Evolutionary conservation across 2,888 invertebrate species (phyloP), one percentile per base, ranked within the genome.

Genomic region (Pseudococcus longispinus): DNA sequence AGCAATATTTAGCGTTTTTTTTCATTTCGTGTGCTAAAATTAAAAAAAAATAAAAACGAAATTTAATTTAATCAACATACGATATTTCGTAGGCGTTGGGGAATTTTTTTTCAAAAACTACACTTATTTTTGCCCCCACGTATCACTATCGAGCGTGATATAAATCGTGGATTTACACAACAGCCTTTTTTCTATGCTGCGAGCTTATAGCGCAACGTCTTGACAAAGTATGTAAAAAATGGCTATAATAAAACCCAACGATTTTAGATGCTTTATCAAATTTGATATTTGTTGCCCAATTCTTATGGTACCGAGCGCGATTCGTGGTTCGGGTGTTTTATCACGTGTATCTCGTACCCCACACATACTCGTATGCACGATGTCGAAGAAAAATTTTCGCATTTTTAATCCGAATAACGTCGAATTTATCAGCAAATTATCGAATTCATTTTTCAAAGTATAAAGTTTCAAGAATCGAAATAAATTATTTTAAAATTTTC

Each of bases 221-320:
- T 70, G 70, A 70, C 70, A 70, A 70, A 70, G 70, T 70, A 70
- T 70, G 70, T 70, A 70, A 70, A 70, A 70, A 70, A 70, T 70
- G 15, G 70, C 15, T 29, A 18, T 70, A 70, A 70, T 70, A 70
- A 70, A 70, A 70, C 70, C 29, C 29, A 20, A 70, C 70, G 29
- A 70, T 70, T 70, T 29, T 70, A 70, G 65, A 65, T 26, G 26
- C 65, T 65, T 65, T 65, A 65, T 65, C 65, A 65, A 65, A 65
- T 65, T 65, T 65, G 65, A 65, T 65, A 65, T 65, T 65, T 26
- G 70, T 70, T 15, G 70, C 29, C 29, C 29, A 70, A 70, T 70
- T 70, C 70, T 70, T 70, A 70, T 5, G 29, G 18, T 29, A 70
- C 70, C 70, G 32, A 29, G 70, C 70, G 70, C 70, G 29, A 70